phyloP scores from a whole-genome alignment of 2,888 invertebrate genomes.

The Megamerina dolium region DNA sequence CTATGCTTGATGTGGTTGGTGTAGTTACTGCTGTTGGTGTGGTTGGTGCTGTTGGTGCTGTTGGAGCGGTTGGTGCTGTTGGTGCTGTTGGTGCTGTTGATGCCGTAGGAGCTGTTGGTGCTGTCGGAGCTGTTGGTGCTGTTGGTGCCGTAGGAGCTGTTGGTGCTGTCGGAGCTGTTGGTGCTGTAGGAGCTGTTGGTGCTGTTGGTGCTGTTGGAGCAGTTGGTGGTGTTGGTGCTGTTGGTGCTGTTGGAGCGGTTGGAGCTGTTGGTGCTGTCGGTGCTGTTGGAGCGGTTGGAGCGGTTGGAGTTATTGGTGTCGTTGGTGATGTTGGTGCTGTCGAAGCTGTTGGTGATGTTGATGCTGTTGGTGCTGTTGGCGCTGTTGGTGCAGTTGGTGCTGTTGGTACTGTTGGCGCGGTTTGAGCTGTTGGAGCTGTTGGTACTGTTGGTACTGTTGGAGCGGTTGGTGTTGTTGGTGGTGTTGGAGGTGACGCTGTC shows the following conservation, averaged over 20 bases:
- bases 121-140: neutral
- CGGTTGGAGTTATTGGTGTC: conserved; percentile 13
- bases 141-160: conserved; percentile 11
- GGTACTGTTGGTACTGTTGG: neutral
- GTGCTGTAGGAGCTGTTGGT: neutral
- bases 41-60: neutral
- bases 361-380: neutral
- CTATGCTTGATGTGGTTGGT: neutral
- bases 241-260: neutral
- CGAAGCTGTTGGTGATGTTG: neutral
- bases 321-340: neutral
- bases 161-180: conserved; percentile 13
- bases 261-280: conserved; percentile 11
- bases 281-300: conserved; percentile 22
- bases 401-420: conserved; percentile 12
- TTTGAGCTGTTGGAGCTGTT: neutral
- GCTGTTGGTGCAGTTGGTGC: conserved; percentile 1
- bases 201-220: too few relatives aligned
- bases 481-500: neutral
- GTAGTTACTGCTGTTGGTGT: neutral
- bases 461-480: neutral
- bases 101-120: too few relatives aligned
- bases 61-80: neutral
- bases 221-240: too few relatives aligned
- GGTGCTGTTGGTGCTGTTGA: too few relatives aligned